Evolutionary conservation across 2,888 invertebrate species (phyloP).

Genomic region (Nebria salina): DNA sequence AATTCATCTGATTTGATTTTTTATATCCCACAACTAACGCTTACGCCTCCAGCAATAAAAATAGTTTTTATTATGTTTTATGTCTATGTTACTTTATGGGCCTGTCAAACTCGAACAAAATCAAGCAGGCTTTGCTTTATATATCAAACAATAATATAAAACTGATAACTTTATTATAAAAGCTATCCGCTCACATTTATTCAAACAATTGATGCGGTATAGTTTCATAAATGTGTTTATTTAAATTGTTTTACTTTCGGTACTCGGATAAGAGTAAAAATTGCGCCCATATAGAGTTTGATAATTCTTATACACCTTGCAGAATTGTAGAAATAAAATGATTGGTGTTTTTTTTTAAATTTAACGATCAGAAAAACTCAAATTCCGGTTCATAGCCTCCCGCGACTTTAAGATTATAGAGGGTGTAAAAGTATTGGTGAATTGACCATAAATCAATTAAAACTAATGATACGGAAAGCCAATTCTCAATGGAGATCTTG

Average conservation of each 20-base stretch:
- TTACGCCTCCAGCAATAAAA: not conserved
- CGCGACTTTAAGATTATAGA: conserved; percentile 25
- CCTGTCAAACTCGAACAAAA: too few species aligned
- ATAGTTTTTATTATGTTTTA: conserved; percentile 1
- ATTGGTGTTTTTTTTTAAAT: too few species aligned
- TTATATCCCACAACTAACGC: not conserved
- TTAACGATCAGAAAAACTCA: not conserved
- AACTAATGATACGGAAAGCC: conserved; percentile 43
- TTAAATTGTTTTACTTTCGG: not conserved
- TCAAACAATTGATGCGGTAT: conserved; percentile 23
- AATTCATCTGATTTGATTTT: not conserved
- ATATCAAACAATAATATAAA: conserved; percentile 4
- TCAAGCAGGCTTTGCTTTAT: not conserved
- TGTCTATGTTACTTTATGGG: not conserved
- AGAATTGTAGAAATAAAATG: too few species aligned
- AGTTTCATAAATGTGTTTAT: not conserved
- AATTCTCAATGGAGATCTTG: conserved; percentile 27
- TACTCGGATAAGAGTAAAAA: too few species aligned
- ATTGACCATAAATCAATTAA: conserved; percentile 47
- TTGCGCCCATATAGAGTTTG: too few species aligned
- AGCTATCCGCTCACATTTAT: conserved; percentile 28
- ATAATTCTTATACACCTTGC: too few species aligned
- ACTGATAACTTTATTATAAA: conserved; percentile 37
- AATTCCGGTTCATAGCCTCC: conserved; percentile 25
- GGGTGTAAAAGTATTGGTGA: conserved; percentile 42